phyloP scores from a whole-genome alignment of 2,888 invertebrate species.

The Merodon equestris region DNA sequence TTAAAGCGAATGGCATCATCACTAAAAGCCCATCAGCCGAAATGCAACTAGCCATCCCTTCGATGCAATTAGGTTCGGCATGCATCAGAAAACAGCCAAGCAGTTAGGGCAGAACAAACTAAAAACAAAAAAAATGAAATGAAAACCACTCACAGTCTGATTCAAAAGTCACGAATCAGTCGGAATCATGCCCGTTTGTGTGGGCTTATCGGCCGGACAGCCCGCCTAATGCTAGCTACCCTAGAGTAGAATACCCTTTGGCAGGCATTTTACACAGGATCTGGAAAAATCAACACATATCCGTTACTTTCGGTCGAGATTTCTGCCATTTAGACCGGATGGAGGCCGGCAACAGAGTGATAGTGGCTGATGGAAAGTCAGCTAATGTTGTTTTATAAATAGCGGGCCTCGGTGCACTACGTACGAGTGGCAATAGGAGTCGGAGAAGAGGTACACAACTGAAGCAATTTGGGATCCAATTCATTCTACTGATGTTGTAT shows the following conservation, averaged over 20 bases:
- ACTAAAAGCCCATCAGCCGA: constrained; percentile 14
- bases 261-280: constrained; percentile 31
- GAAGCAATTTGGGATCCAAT: too few relatives aligned
- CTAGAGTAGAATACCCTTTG: constrained; percentile 17
- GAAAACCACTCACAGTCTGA: constrained; percentile 28
- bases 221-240: constrained; percentile 20
- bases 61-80: constrained; percentile 21
- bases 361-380: not conserved
- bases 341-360: not conserved
- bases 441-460: too few relatives aligned
- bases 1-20: not conserved
- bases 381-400: constrained; percentile 14
- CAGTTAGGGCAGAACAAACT: not conserved
- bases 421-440: too few relatives aligned
- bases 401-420: too few relatives aligned
- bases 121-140: too few relatives aligned
- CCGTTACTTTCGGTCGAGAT: constrained; percentile 28
- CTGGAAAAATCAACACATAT: constrained; percentile 34
- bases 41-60: constrained; percentile 25
- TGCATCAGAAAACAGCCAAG: constrained; percentile 1
- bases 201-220: too few relatives aligned
- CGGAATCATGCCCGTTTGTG: not conserved
- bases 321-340: constrained; percentile 3
- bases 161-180: constrained; percentile 42
- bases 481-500: not conserved